Evolutionary conservation across 2,888 invertebrate genomes (phyloP), one percentile per base, ranked within the genome.

Genomic region (Cryptosula pallasiana): DNA sequence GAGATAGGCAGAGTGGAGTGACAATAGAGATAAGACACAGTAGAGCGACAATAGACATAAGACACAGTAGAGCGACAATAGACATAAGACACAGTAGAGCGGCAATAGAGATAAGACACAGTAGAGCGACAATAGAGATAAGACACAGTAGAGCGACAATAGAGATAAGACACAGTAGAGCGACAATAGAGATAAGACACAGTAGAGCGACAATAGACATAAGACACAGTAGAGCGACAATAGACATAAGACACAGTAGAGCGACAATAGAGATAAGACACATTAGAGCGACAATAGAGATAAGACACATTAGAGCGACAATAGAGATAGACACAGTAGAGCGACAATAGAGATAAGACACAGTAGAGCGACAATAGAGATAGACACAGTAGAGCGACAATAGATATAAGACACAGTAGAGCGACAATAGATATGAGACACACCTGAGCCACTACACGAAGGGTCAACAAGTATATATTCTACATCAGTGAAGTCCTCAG

Each of bases 391-490:
- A 45, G 5, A 45, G 45, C 5, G 45, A 13, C 5, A 45, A 45
- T 13, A 13, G 5, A 13, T 5, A 45, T 45, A 45, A 45, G 45
- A 13, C 20, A 20, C 45, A 45, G 5, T 45, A 45, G 20, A 13
- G 5, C 5, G 20, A 45, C 45, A 45, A 5, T 20, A 45, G 45
- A 5, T 13, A 45, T 20, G n/a, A 45, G 45, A 5, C 74, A 71
- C 75, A 84, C 94, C 97, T 82, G 95, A 93, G 57, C 98, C 97
- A 32, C 95, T 93, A 84, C 99, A 99, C 72, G 95, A 93, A 0
- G 98, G 97, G 86, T 99, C 99, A 0, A 99, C 90, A n/a, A 98
- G 86, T 77, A 96, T 91, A 79, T 93, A 95, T 82, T 94, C 90
- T 0, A 95, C 92, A 35, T 78, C 72, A 34, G 73, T 58, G 73